Base-by-base conservation (phyloP, 2,888 invertebrate genomes). In the Leptopilina drosophilae region DNA sequence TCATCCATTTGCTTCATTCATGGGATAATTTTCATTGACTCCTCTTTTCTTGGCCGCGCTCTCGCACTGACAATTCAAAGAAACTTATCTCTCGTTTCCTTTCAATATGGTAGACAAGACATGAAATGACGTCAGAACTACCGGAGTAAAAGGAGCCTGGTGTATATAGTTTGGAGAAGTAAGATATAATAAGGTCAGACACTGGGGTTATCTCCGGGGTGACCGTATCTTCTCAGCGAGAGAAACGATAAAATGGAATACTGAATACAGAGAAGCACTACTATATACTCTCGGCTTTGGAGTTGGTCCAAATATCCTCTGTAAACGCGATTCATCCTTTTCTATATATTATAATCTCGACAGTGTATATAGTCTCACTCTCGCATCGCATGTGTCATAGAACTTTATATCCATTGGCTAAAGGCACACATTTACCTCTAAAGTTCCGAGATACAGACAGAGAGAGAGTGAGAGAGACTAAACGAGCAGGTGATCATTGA, bases 181-280 rank as follows among this genome's bases (percentile, higher is more conserved):
- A 85, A 88, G 89, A 89, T 89, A 89, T 89, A 89, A 90, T 89
- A 89, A 89, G 89, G 89, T 90, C 90, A 89, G 90, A 89, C 90
- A 84, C 75, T 80, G 84, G 82, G 90, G 90, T 90, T 90, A 90
- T 90, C 90, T 84, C 80, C 79, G 84, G 86, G 87, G 86, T 88
- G 86, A 87, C 84, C 87, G 83, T 86, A 87, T 88, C 86, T 86
- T 81, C 79, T 42, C 33, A 33, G 81, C 77, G 81, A 85, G 86
- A 81, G 86, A 86, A 84, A 86, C 85, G 87, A 87, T 88, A 87
- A 88, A 87, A 65, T 64, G 82, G 79, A 81, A 81, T 78, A 82
- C 81, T 78, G 82, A 83, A 73, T 64, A 62, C 78, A 75, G 77
- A 64, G 77, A 53, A 77, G 66, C 77, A 65, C 77, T 33, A 33